Conservation (phyloP, 2,113 vertebrate genomes). For the Periophthalmus modestus region DNA sequence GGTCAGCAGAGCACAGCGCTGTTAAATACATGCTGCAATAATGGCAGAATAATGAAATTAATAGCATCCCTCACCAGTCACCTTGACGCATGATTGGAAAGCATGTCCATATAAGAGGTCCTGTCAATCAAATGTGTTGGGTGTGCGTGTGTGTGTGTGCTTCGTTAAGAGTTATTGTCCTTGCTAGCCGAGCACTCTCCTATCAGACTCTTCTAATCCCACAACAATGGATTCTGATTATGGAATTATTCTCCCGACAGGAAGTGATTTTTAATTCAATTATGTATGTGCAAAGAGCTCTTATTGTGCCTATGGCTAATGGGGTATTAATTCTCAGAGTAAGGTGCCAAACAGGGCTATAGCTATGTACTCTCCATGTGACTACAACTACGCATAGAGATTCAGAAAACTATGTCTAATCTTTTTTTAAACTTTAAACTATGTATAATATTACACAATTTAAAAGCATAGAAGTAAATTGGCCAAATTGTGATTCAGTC, state of each 20-base stretch:
- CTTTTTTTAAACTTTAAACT: too few species aligned
- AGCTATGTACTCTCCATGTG: constrained; percentile 15
- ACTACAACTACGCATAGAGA: neutral
- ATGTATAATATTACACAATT: too few species aligned
- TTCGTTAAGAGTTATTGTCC: constrained; percentile 41
- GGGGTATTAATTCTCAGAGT: constrained; percentile 50
- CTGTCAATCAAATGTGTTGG: constrained; percentile 43
- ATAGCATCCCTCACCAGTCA: constrained; percentile 51
- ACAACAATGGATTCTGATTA: constrained; percentile 57
- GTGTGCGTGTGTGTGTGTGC: neutral
- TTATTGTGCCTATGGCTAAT: constrained; percentile 42
- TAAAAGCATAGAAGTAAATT: too few species aligned
- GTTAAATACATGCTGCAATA: constrained; percentile 52
- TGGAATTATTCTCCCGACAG: constrained; percentile 49
- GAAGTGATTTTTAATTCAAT: constrained; percentile 58
- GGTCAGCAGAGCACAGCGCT: constrained; percentile 40
- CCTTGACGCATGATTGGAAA: constrained; percentile 63
- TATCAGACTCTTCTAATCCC: constrained; percentile 35
- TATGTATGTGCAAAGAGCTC: constrained; percentile 34
- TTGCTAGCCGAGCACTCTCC: constrained; percentile 36
- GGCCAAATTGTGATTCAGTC: too few species aligned
- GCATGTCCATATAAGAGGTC: constrained; percentile 20
- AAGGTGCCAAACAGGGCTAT: constrained; percentile 77
- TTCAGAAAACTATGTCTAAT: too few species aligned
- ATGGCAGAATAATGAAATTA: constrained; percentile 60